Evolutionary conservation across 37 sponge, comb jelly and placozoan species (phyloP).

Genomic region (Bolinopsis microptera): DNA sequence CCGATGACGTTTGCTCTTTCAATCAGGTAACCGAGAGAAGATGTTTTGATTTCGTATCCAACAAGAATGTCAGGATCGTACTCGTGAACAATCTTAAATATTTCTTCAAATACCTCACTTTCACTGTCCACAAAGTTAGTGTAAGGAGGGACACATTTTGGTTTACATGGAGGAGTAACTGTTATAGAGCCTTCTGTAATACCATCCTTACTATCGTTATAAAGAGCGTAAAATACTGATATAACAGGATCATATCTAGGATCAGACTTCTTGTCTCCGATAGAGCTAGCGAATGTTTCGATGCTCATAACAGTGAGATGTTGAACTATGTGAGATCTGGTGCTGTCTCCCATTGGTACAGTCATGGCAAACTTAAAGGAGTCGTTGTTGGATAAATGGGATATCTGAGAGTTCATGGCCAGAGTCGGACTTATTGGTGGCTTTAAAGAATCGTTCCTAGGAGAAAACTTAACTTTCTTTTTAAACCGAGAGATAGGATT

Average conservation of each 20-base stretch:
- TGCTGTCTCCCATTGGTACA: slow-evolving; percentile 34
- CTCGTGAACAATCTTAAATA: slow-evolving; percentile 69
- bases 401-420: slow-evolving; percentile 10
- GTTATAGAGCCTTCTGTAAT: background rate
- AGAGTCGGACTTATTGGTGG: slow-evolving; percentile 1
- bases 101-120: slow-evolving; percentile 68
- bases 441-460: background rate
- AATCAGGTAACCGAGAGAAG: slow-evolving; percentile 92
- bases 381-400: slow-evolving; percentile 20
- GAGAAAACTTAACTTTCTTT: slow-evolving; percentile 21
- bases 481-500: background rate
- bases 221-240: slow-evolving; percentile 25
- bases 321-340: slow-evolving; percentile 20
- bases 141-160: background rate
- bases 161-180: background rate
- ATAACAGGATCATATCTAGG: slow-evolving; percentile 51
- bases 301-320: slow-evolving; percentile 47
- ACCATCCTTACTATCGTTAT: slow-evolving; percentile 3
- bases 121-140: slow-evolving; percentile 71
- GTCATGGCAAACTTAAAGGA: background rate
- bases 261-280: slow-evolving; percentile 27
- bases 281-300: background rate
- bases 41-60: slow-evolving; percentile 83
- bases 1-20: slow-evolving; percentile 79
- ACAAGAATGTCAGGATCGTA: slow-evolving; percentile 89